These are phyloP conservation scores for Tiliqua scincoides DNA, from an alignment of 2,113 vertebrate species.

Conservation along the genomic window DNA sequence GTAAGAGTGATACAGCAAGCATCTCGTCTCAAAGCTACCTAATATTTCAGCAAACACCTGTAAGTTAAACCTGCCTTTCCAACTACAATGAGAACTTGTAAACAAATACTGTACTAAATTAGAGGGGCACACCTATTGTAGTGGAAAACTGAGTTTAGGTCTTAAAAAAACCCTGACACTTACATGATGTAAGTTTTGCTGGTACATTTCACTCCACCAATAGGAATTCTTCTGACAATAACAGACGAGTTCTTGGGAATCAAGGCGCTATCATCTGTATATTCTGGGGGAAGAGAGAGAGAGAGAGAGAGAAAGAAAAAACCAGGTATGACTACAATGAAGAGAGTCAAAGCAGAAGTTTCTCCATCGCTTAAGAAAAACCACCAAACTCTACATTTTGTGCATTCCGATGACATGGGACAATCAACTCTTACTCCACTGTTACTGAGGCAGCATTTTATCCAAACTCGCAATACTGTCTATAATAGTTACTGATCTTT, in stretches of 20 bases:
- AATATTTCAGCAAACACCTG: neutral
- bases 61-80: neutral
- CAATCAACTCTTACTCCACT: neutral
- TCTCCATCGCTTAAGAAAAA: too few relatives aligned
- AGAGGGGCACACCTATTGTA: neutral
- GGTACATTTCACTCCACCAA: conserved; percentile 87
- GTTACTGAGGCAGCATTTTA: neutral
- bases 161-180: conserved; percentile 64
- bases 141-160: neutral
- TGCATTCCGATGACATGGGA: too few relatives aligned
- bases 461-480: neutral
- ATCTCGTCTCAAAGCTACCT: neutral
- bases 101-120: neutral
- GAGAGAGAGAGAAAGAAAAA: neutral
- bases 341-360: neutral
- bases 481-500: neutral
- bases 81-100: neutral
- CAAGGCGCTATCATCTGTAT: conserved; percentile 88
- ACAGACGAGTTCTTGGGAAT: conserved; percentile 98
- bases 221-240: conserved; percentile 95
- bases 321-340: neutral
- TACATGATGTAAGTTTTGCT: conserved; percentile 93
- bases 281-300: conserved; percentile 80
- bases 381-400: neutral
- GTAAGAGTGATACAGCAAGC: neutral